Evolutionary conservation across 2,113 vertebrate genomes (phyloP), one percentile per base, ranked within the genome.

Genomic region (Panthera uncia): DNA sequence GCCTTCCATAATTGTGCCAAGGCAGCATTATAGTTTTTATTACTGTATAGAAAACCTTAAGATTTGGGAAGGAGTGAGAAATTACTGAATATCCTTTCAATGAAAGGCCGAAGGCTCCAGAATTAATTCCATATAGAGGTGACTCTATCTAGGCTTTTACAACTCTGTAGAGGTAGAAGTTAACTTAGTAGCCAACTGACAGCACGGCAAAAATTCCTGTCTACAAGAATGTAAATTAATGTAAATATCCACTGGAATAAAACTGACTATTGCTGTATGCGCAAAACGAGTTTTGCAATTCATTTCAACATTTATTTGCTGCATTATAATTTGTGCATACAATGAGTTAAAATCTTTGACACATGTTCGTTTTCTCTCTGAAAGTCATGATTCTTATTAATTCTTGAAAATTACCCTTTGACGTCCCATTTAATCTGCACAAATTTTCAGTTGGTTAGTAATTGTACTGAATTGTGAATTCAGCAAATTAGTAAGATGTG

Each of bases 331-430:
- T 68, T 14, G 29, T 19, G 52, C 38, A 82, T 82, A 55, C 6
- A 82, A 85, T 63, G 38, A 93, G 36, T 57, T 23, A 63, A 81
- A 52, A 91, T 45, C 15, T 65, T 23, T 69, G 71, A 48, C 10
- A 45, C 31, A 33, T 68, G n/a, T 69, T 84, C 29, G 5, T 84
- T 74, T 95, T 45, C 73, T 52, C 41, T 48, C 63, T 91, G 52
- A 79, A 91, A 96, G 36, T 38, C 55, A 74, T 80, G 55, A 94
- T 45, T 74, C 31, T 21, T 86, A 50, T 31, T 27, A 27, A 19
- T 57, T 74, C 85, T 68, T 66, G 71, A 86, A 86, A 90, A 93
- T 81, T 90, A 74, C 61, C 71, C 52, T 80, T 92, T 97, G 25
- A 80, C 14, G 27, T 63, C 63, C 71, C 27, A 63, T 87, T 80